Percentiles rank a stretch among this genome's conserved stretches.
These are phyloP conservation scores for Ichneumoninae sp. DNA, from an alignment of 2,888 invertebrate genomes.

Conservation along the genomic window DNA sequence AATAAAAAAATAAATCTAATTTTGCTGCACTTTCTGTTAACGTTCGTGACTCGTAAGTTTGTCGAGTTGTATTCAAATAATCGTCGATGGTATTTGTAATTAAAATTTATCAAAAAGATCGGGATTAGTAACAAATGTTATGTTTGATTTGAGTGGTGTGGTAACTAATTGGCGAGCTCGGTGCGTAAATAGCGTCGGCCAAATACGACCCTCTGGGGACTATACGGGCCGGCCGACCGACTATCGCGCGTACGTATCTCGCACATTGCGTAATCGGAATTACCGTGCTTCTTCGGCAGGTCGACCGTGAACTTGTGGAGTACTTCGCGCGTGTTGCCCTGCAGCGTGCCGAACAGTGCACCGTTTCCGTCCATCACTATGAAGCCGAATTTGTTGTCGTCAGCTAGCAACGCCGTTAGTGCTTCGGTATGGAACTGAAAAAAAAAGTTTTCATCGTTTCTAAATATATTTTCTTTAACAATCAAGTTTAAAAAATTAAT, in stretches of 20 bases:
- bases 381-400: slow-evolving; percentile 99
- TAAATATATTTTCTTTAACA: slow-evolving; percentile 5
- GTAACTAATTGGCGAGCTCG: neutral
- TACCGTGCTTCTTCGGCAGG: slow-evolving; percentile 99
- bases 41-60: neutral
- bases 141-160: neutral
- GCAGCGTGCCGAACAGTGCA: slow-evolving; percentile 98
- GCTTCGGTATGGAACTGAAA: slow-evolving; percentile 95
- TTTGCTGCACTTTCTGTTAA: neutral
- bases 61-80: neutral
- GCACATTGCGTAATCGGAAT: slow-evolving; percentile 25
- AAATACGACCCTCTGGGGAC: neutral
- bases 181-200: neutral
- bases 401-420: slow-evolving; percentile 97
- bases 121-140: neutral
- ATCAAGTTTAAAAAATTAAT: neutral
- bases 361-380: slow-evolving; percentile 99
- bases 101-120: neutral
- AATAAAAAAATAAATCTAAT: neutral
- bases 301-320: slow-evolving; percentile 99
- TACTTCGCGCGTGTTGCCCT: slow-evolving; percentile 96
- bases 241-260: neutral
- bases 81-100: neutral
- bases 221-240: neutral
- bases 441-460: slow-evolving; percentile 57